Evolutionary conservation across 2,113 vertebrate genomes (phyloP).

Genomic region (Otocyon megalotis): DNA sequence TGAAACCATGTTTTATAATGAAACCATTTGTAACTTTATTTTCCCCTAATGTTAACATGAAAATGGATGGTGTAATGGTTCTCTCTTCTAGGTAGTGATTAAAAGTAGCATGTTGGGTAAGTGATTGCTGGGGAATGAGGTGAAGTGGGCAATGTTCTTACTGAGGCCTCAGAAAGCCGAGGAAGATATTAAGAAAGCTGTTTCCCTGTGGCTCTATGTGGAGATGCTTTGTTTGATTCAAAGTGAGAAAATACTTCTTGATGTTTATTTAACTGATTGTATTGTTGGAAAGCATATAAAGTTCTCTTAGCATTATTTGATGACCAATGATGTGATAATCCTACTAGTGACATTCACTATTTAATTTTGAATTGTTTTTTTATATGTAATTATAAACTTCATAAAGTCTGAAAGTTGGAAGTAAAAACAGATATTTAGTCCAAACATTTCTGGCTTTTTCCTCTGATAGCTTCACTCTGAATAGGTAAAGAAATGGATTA

Average conservation of each 20-base stretch:
- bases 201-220: not conserved
- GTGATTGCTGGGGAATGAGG: not conserved
- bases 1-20: not conserved
- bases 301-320: not conserved
- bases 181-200: not conserved
- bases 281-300: not conserved
- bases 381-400: not conserved
- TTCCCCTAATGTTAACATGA: not conserved
- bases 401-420: not conserved
- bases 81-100: not conserved
- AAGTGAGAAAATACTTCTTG: not conserved
- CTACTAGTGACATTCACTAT: not conserved
- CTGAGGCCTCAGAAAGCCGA: not conserved
- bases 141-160: not conserved
- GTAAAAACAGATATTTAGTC: not conserved
- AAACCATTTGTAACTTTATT: not conserved
- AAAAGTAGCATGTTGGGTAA: not conserved
- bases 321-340: not conserved
- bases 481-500: not conserved
- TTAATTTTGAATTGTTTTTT: slow-evolving; percentile 45
- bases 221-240: not conserved
- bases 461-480: not conserved
- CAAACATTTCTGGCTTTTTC: slow-evolving; percentile 8
- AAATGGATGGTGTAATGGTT: not conserved
- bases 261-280: not conserved